These are phyloP conservation scores for Scatophagus argus DNA, from an alignment of 2,113 vertebrate species.

Conservation along the genomic window DNA sequence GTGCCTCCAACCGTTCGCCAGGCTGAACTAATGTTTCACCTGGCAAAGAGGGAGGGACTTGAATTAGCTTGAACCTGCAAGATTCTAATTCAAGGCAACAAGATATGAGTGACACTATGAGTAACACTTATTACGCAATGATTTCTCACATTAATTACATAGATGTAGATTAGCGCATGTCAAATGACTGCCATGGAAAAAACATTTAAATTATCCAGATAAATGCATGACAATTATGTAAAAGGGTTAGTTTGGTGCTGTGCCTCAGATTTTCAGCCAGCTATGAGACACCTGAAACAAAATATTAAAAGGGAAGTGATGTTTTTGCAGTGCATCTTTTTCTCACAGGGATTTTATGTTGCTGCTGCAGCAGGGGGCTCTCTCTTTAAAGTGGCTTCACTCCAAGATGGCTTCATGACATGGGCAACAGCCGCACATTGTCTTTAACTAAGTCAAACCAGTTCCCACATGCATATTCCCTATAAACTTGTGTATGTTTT, in stretches of 20 bases:
- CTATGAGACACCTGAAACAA: not conserved
- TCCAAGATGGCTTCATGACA: conserved; percentile 16
- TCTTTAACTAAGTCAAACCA: conserved; percentile 42
- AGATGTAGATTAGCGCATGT: too few species aligned
- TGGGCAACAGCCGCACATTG: not conserved
- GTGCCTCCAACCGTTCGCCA: conserved; percentile 11
- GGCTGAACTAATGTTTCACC: conserved; percentile 74
- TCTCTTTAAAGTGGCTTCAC: conserved; percentile 16
- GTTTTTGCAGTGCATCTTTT: conserved; percentile 15
- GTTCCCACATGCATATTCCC: conserved; percentile 20
- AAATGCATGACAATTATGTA: not conserved
- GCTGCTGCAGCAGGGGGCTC: conserved; percentile 15
- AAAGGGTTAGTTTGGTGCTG: not conserved
- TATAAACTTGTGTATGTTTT: not conserved
- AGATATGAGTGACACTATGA: not conserved
- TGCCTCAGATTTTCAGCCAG: not conserved
- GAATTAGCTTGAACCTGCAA: not conserved
- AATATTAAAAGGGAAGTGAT: not conserved
- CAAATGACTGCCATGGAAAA: not conserved
- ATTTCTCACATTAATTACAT: not conserved
- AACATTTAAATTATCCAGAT: not conserved
- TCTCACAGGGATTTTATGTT: conserved; percentile 30
- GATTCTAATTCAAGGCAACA: not conserved
- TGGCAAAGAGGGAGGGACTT: conserved; percentile 9
- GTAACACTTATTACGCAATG: not conserved